A percentile compares a stretch with the other conserved stretches of the same genome.
Conservation (phyloP, 2,113 vertebrate species). For the Ictidomys tridecemlineatus region DNA sequence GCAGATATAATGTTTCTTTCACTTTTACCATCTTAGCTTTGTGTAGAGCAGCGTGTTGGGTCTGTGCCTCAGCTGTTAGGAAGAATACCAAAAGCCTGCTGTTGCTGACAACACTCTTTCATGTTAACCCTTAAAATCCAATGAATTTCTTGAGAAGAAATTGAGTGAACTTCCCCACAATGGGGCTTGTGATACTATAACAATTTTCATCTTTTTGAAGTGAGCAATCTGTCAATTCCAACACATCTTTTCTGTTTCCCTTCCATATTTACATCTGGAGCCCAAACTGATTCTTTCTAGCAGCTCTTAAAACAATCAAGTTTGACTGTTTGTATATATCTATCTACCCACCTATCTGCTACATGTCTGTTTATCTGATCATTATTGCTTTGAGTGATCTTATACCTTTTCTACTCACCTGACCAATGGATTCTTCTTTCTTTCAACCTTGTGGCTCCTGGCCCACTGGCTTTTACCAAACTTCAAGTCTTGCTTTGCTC, state of each 20-base stretch:
- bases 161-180: neutral
- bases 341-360: neutral
- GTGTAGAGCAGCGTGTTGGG: conserved; percentile 44
- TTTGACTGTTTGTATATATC: neutral
- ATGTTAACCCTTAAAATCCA: neutral
- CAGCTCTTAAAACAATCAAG: neutral
- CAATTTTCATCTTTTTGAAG: conserved; percentile 54
- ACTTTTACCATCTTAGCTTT: conserved; percentile 13
- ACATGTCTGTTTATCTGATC: neutral
- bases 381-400: neutral
- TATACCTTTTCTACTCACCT: neutral
- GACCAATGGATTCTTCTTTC: neutral
- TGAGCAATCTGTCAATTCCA: neutral
- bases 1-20: conserved; percentile 66
- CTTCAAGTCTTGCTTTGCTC: neutral
- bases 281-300: conserved; percentile 11
- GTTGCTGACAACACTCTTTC: neutral
- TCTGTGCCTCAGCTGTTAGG: conserved; percentile 42
- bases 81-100: conserved; percentile 44
- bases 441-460: neutral
- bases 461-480: neutral
- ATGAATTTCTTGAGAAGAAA: neutral
- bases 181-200: neutral
- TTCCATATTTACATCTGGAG: neutral
- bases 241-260: neutral